Conservation (phyloP, 2,113 vertebrate genomes). For the Coracopsis vasa region DNA sequence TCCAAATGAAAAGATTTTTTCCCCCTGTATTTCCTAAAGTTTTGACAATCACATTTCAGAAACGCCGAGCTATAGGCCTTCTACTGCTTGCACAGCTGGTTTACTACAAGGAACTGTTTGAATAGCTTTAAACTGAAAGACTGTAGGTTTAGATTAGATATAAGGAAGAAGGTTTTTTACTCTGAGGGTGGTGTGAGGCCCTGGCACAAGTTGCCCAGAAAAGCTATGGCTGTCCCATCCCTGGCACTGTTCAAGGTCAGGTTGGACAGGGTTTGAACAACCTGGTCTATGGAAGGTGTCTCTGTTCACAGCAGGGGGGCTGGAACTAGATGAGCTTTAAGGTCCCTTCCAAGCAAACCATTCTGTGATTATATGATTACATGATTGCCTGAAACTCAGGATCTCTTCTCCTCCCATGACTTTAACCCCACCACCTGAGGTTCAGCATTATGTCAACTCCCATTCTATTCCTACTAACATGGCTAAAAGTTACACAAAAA, state of each 20-base stretch:
- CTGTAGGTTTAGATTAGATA: background rate
- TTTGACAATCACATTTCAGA: background rate
- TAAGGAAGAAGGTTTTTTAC: background rate
- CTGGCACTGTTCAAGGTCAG: background rate
- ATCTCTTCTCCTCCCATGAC: background rate
- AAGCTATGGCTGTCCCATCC: background rate
- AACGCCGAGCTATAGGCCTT: fast-evolving
- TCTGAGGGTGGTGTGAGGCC: background rate
- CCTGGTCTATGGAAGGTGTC: background rate
- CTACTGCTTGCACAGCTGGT: background rate
- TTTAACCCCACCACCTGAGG: background rate
- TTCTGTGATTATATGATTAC: background rate
- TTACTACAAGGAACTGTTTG: background rate
- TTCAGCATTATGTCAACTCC: background rate
- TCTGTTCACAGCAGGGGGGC: background rate
- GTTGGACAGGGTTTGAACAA: background rate
- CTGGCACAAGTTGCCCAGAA: background rate
- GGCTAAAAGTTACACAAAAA: background rate
- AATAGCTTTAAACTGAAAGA: background rate
- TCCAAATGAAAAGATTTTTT: background rate
- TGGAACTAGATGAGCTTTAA: background rate
- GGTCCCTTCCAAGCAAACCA: background rate
- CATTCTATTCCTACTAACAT: background rate
- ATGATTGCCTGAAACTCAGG: background rate
- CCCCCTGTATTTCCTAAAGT: background rate